Percentiles rank a stretch among this genome's conserved stretches.
Evolutionary conservation across 2,797 vertebrate genomes (phyloP).

Genomic region (Gila robusta): DNA sequence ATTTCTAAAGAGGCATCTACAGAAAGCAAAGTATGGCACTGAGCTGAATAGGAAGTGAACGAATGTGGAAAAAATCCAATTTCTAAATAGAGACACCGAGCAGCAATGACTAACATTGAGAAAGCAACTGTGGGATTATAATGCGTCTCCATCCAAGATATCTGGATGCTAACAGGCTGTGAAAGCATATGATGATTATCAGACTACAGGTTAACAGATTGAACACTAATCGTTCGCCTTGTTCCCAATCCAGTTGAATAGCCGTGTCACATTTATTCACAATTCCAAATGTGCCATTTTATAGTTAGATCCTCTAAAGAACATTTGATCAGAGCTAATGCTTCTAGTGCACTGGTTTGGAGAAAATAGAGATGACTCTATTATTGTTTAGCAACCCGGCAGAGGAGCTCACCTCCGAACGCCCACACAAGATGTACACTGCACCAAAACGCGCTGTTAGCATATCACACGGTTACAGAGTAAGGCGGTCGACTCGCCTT

Average conservation of each 20-base stretch:
- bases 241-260: constrained; percentile 21
- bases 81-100: constrained; percentile 36
- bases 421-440: constrained; percentile 24
- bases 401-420: constrained; percentile 40
- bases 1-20: constrained; percentile 25
- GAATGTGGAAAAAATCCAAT: constrained; percentile 35
- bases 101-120: constrained; percentile 32
- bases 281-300: constrained; percentile 35
- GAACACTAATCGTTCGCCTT: constrained; percentile 31
- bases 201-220: constrained; percentile 48
- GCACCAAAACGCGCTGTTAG: constrained; percentile 34
- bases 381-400: constrained; percentile 38
- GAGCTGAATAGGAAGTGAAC: constrained; percentile 30
- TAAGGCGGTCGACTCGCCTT: constrained; percentile 19
- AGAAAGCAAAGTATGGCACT: constrained; percentile 27
- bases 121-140: constrained; percentile 29
- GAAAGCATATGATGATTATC: constrained; percentile 44
- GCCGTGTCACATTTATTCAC: constrained; percentile 30
- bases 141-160: constrained; percentile 29
- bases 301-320: constrained; percentile 18
- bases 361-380: constrained; percentile 35
- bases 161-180: constrained; percentile 44
- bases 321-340: background rate
- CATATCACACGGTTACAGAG: background rate
- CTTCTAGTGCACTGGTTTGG: constrained; percentile 17